Evolutionary conservation across 92 coral and sea anemone species (phyloP), one percentile per base, ranked within the genome.

Genomic region (Metridium senile): DNA sequence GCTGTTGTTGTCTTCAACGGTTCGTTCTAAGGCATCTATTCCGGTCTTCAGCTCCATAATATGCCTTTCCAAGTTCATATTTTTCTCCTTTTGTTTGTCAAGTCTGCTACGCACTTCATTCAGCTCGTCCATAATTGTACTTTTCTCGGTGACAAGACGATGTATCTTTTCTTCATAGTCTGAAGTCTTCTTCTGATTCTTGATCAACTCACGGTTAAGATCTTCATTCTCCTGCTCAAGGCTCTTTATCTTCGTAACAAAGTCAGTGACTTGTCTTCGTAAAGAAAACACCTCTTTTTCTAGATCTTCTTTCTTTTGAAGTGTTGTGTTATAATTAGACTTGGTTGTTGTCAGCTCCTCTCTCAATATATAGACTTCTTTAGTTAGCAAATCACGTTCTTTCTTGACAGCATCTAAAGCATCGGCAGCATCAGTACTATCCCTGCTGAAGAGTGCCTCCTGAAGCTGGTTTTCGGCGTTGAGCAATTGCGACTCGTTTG

Each of bases 161-260:
- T 96, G 97, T 25, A 93, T 72, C 34, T 87, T 88, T 18, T 91
- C 90, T 49, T 96, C 96, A 51, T 93, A 71, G 47, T 88, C 90
- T 16, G 93, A 82, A 68, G 82, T 75, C 52, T 91, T 93, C 58
- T 93, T 90, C 85, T 96, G 99, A 62, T 87, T 89, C 62, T 91
- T 91, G 11, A 96, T 92, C 63, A 96, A 84, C 68, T 96, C 99
- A 63, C 94, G 89, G 85, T 96, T 96, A 57, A 96, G 86, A 35
- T 86, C 94, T 66, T 93, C 97, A 81, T 90, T 96, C 71, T 96
- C 98, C 72, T 92, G 91, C 49, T 85, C 93, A 30, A 93, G 86
- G 61, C 93, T 86, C 57, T 85, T 89, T 0, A 89, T 81, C 68
- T 89, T 85, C 70, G 91, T 80, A 34, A 85, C 89, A 32, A 82